Evolutionary conservation across 35 echinoderm and acorn worm species (phyloP).

Genomic region (Apostichopus japonicus): DNA sequence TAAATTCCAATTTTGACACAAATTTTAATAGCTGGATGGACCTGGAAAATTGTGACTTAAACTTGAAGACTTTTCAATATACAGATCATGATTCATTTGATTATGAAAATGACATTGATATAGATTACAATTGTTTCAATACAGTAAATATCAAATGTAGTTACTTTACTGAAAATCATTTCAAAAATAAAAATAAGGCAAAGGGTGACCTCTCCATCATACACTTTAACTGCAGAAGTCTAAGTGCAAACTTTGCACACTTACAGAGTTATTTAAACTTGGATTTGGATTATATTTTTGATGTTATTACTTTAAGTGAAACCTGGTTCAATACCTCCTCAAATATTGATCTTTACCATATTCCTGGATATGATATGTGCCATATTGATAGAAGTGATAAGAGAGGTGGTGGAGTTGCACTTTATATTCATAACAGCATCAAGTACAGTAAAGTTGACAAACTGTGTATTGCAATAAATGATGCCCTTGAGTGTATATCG

Average conservation of each 20-base stretch:
- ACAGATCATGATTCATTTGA: neutral
- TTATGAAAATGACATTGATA: neutral
- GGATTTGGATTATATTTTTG: too few species aligned
- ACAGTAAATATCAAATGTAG: neutral
- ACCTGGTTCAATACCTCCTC: neutral
- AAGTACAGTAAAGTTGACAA: neutral
- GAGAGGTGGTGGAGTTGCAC: constrained; percentile 6
- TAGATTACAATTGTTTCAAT: neutral
- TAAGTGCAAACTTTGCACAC: too few species aligned
- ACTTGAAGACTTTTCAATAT: neutral
- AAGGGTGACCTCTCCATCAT: neutral
- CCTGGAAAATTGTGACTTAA: neutral
- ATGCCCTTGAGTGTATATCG: constrained; percentile 23
- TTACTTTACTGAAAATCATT: neutral
- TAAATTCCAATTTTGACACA: neutral
- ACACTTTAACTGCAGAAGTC: neutral
- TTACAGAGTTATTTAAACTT: too few species aligned
- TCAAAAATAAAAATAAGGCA: neutral
- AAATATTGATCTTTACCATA: neutral
- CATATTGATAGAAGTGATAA: constrained; percentile 17
- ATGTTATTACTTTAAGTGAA: neutral
- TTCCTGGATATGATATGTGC: constrained; percentile 15
- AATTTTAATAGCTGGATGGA: neutral
- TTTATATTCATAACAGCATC: neutral
- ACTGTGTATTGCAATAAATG: constrained; percentile 34